phyloP scores from a whole-genome alignment of 2,797 vertebrate species.

The Simalia tracyae region DNA sequence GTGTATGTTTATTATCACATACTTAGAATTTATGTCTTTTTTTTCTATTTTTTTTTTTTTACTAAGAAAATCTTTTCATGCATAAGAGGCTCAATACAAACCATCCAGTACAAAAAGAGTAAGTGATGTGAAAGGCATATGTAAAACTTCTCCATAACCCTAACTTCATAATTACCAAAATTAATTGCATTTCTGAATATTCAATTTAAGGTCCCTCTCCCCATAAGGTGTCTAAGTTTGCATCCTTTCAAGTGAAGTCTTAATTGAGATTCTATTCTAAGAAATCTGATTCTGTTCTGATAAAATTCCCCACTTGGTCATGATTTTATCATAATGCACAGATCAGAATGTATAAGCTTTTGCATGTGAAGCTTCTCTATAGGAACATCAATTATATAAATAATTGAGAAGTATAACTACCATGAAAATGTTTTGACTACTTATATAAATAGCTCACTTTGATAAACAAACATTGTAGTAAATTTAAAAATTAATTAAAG shows the following conservation, averaged over 20 bases:
- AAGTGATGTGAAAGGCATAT: neutral
- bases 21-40: neutral
- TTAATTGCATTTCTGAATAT: neutral
- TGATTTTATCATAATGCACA: conserved; percentile 34
- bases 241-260: neutral
- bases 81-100: neutral
- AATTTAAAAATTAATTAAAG: conserved; percentile 67
- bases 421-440: conserved; percentile 52
- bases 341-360: conserved; percentile 38
- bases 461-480: conserved; percentile 56
- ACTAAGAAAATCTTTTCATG: neutral
- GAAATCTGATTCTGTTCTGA: neutral
- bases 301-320: neutral
- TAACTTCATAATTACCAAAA: neutral
- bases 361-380: conserved; percentile 28
- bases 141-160: neutral
- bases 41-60: neutral
- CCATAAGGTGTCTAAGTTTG: neutral
- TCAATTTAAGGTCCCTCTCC: neutral
- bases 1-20: neutral
- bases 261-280: neutral
- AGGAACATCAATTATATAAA: conserved; percentile 23
- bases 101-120: neutral
- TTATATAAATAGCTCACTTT: conserved; percentile 59
- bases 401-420: conserved; percentile 29